These are phyloP conservation scores for Rhea americana DNA, from an alignment of 2,113 vertebrate genomes.

Conservation along the genomic window DNA sequence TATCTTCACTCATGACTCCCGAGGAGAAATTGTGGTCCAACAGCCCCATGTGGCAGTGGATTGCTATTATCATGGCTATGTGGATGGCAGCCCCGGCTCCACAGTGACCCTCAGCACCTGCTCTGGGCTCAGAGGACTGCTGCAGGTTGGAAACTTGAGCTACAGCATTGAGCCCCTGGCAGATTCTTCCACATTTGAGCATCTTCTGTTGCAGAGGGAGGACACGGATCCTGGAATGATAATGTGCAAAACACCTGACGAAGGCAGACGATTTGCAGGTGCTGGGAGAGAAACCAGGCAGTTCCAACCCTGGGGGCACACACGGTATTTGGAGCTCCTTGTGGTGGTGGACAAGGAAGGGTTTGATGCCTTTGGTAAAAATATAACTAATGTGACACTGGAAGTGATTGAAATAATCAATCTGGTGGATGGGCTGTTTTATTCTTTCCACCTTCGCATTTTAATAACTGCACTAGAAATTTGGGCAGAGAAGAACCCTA, in stretches of 20 bases:
- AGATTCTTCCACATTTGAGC: constrained; percentile 15
- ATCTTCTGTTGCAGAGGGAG: constrained; percentile 17
- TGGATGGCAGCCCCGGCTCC: constrained; percentile 40
- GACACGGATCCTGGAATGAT: neutral
- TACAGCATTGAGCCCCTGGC: constrained; percentile 53
- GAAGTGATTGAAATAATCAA: constrained; percentile 38
- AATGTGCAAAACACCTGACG: neutral
- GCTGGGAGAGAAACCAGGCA: neutral
- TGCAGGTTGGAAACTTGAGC: constrained; percentile 23
- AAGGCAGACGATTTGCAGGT: neutral
- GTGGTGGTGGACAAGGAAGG: constrained; percentile 45
- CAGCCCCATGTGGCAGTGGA: neutral
- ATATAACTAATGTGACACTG: neutral
- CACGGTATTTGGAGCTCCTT: constrained; percentile 62
- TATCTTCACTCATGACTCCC: neutral
- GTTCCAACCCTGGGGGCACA: neutral
- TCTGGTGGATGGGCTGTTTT: constrained; percentile 56
- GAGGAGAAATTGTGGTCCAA: neutral
- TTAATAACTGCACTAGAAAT: constrained; percentile 56
- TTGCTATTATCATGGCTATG: constrained; percentile 62
- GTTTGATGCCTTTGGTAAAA: constrained; percentile 49
- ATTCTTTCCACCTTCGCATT: constrained; percentile 19
- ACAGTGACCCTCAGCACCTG: constrained; percentile 46
- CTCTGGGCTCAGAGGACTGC: constrained; percentile 62
- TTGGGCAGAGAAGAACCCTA: constrained; percentile 58